These are phyloP conservation scores for Cottoperca gobio DNA, from an alignment of 2,797 vertebrate genomes.

Conservation along the genomic window DNA sequence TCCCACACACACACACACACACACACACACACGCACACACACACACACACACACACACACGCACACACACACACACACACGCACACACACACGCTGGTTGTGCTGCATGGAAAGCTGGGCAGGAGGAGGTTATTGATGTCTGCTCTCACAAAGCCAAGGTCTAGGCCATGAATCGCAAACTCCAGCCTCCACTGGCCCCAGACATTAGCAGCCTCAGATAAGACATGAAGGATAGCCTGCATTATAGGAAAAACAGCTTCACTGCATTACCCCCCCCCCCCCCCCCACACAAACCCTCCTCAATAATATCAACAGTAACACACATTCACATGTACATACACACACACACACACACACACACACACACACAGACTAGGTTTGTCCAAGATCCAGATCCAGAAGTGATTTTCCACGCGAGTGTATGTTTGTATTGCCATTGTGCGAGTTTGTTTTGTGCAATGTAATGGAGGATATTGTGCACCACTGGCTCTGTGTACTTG, in stretches of 20 bases:
- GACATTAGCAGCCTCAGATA: slow-evolving; percentile 88
- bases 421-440: slow-evolving; percentile 3
- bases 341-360: slow-evolving; percentile 26
- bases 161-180: slow-evolving; percentile 87
- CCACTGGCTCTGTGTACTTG: neutral
- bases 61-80: slow-evolving; percentile 47
- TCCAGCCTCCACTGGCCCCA: slow-evolving; percentile 84
- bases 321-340: slow-evolving; percentile 18
- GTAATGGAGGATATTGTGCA: neutral
- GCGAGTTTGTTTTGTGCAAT: neutral
- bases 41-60: slow-evolving; percentile 18
- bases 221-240: slow-evolving; percentile 86
- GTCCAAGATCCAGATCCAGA: neutral
- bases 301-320: slow-evolving; percentile 18
- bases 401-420: slow-evolving; percentile 10
- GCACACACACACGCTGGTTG: slow-evolving; percentile 81
- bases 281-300: slow-evolving; percentile 31
- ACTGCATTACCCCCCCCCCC: slow-evolving; percentile 51
- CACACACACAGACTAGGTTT: neutral
- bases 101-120: slow-evolving; percentile 48
- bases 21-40: slow-evolving; percentile 6
- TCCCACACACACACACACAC: neutral
- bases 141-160: slow-evolving; percentile 89
- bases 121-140: slow-evolving; percentile 88
- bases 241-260: slow-evolving; percentile 83